These are phyloP conservation scores for Muschampia plurimacula DNA, from an alignment of 2,888 invertebrate species.

Conservation along the genomic window DNA sequence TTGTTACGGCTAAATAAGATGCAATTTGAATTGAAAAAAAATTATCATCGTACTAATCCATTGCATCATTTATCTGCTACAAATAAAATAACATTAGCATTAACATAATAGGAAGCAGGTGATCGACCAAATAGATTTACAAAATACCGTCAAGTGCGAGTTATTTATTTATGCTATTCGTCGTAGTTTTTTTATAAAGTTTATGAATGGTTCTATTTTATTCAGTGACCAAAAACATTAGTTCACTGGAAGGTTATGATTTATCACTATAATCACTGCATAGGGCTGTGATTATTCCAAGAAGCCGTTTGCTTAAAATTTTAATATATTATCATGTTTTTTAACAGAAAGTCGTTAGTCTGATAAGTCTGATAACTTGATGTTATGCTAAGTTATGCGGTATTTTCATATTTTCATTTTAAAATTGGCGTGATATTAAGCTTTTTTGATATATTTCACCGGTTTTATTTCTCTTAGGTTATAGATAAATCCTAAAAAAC, in stretches of 20 bases:
- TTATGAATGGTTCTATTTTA: neutral
- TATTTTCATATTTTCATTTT: no score
- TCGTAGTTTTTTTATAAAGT: neutral
- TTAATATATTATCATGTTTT: neutral
- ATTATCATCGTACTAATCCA: no score
- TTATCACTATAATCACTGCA: constrained; percentile 1
- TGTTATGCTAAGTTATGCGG: no score
- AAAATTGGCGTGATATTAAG: no score
- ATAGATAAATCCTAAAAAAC: no score
- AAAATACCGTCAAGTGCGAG: constrained; percentile 1
- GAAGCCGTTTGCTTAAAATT: neutral
- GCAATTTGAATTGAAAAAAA: no score
- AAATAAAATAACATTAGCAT: neutral
- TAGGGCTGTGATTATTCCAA: neutral
- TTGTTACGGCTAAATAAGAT: no score
- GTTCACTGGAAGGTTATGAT: no score
- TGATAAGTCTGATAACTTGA: neutral
- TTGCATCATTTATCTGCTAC: no score
- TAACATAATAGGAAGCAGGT: neutral
- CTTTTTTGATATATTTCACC: no score
- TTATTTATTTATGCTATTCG: constrained; percentile 1
- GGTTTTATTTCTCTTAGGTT: no score
- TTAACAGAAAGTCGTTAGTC: neutral
- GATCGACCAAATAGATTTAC: neutral
- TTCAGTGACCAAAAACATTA: neutral